Evolutionary conservation across 2,797 vertebrate species (phyloP), one percentile per base, ranked within the genome.

Genomic region (Chlorospingus flavigularis): DNA sequence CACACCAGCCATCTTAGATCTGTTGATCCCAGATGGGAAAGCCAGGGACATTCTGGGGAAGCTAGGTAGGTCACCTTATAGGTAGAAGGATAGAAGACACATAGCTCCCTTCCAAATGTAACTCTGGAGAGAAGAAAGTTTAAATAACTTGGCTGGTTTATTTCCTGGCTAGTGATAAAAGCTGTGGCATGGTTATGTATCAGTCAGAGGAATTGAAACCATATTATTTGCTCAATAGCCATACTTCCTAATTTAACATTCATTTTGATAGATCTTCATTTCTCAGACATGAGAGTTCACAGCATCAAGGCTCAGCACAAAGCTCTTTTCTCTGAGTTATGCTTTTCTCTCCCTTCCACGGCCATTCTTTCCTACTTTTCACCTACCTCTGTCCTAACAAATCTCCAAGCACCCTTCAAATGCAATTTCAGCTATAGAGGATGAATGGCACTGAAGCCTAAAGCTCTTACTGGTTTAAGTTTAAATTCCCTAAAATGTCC

Each of bases 1-100:
- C 48, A 26, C 0, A 0, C 17, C 28, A 76, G 8, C 5, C 13
- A 9, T 48, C 2, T 0, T 5, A 45, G 37, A 12, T 75, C 42
- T 88, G 7, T 28, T 71, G 40, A 84, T 45, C 13, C 31, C 17
- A 81, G 18, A 6, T 30, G 11, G 14, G 33, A 78, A n/a, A 58
- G 42, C 7, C 28, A 51, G 47, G 26, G 18, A 39, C 26, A 73
- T 42, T 79, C 12, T 4, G 3, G 12, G 17, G 17, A 85, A 70
- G 19, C 15, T 9, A 73, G 4, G 2, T 65, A 21, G 7, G 7
- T 40, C 19, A 24, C 10, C 7, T 75, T 39, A 23, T 16, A 18
- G 3, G 0, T 17, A 6, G 40, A 84, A 83, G n/a, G 17, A 75
- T 13, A 60, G 10, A 65, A 13, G 18, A 54, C 19, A 61, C 19